phyloP scores from a whole-genome alignment of 2,113 vertebrate genomes.

The Periophthalmodon schlosseri region DNA sequence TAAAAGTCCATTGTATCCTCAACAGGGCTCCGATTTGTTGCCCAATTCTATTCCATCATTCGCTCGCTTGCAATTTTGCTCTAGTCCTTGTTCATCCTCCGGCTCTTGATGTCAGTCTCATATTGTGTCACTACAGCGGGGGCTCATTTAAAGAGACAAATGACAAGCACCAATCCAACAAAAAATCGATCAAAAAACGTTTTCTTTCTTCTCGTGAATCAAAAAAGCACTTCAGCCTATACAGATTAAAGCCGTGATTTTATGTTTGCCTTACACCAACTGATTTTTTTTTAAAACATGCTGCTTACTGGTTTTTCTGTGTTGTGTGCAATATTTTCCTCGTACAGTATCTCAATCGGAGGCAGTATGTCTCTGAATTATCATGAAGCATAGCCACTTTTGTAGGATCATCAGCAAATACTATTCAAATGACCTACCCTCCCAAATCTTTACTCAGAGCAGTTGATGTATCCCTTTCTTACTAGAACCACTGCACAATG shows the following conservation, averaged over 20 bases:
- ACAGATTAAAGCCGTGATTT: conserved; percentile 22
- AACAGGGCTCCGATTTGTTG: conserved; percentile 37
- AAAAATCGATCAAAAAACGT: background rate
- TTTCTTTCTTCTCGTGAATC: conserved; percentile 17
- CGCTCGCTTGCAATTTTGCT: conserved; percentile 59
- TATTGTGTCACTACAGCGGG: conserved; percentile 45
- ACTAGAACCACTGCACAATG: conserved; percentile 47
- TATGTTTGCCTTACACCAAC: conserved; percentile 61
- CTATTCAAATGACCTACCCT: conserved; percentile 9
- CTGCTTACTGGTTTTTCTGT: conserved; percentile 48
- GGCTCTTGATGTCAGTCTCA: conserved; percentile 55
- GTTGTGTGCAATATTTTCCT: conserved; percentile 41
- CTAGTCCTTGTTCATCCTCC: conserved; percentile 53
- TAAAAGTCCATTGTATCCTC: conserved; percentile 30
- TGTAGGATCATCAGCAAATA: conserved; percentile 5
- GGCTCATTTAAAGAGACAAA: conserved; percentile 48
- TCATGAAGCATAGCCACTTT: conserved; percentile 18
- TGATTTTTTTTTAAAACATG: conserved; percentile 52
- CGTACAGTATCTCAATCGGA: conserved; percentile 42
- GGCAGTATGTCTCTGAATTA: conserved; percentile 33
- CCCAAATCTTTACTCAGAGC: conserved; percentile 22
- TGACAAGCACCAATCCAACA: conserved; percentile 34
- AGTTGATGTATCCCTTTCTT: conserved; percentile 15
- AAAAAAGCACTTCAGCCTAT: conserved; percentile 16
- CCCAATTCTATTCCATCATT: conserved; percentile 26